Conservation (phyloP, 1,140 invertebrate species). For the Sycophila sp. region DNA sequence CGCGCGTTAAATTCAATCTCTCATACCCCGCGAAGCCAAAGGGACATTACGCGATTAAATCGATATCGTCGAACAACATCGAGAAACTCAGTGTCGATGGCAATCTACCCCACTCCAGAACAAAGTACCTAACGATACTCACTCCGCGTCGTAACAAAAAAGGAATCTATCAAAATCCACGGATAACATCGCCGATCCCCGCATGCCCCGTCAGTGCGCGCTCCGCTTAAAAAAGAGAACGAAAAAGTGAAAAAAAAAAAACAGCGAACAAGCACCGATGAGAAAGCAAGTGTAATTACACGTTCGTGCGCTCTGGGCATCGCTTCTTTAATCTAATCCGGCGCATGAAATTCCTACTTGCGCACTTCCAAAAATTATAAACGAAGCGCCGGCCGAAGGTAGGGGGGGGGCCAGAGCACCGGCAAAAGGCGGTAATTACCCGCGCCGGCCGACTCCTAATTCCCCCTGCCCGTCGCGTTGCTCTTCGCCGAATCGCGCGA, state of each 20-base stretch:
- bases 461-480: neutral
- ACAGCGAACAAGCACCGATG: neutral
- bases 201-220: too few species aligned
- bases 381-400: neutral
- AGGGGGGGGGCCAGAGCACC: too few species aligned
- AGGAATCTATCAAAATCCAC: conserved; percentile 5
- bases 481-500: conserved; percentile 21
- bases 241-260: neutral
- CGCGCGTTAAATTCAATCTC: too few species aligned
- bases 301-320: conserved; percentile 18
- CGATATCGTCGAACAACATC: neutral
- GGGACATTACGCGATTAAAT: too few species aligned
- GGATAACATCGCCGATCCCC: conserved; percentile 21
- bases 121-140: too few species aligned
- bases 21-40: too few species aligned
- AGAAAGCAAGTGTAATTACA: conserved; percentile 7
- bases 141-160: too few species aligned
- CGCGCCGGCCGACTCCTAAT: neutral
- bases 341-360: conserved; percentile 13
- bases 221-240: too few species aligned
- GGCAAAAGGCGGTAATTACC: conserved; percentile 19
- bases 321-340: conserved; percentile 32
- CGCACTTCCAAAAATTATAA: conserved; percentile 37
- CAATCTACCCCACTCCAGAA: neutral
- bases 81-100: too few species aligned